Base-by-base conservation (phyloP, 2,888 invertebrate species). In the Arrhopalites spinosus region DNA sequence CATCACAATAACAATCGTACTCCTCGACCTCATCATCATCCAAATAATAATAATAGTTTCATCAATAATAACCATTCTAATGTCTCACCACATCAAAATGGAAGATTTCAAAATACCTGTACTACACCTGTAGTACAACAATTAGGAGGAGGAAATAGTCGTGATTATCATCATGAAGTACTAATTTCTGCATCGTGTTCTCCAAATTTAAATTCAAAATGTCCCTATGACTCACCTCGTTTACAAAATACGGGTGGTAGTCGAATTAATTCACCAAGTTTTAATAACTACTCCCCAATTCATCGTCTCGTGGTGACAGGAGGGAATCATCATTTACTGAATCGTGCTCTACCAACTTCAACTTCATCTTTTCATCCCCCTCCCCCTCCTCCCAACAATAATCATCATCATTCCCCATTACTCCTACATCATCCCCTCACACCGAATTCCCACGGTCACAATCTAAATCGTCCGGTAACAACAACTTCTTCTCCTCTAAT, bases 221-320 rank as follows among this genome's bases (percentile, higher is more conserved):
- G 50, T 50, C 50, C 50, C 17, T 72, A 70, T 45, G 78, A 77
- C 15, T 78, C 78, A 1, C 77, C 80, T 13, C 76, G 78, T 43
- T 25, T 78, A 15, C 50, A 50, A 17, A 45, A 45, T 45, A 68
- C 47, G 15, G 20, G 43, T 15, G 27, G 73, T n/a, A 76, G 71
- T 64, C 75, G 80, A 77, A 79, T 81, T 77, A 80, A 77, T 73
- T 81, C 80, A 63, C 82, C 82, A 11, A 80, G 81, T 77, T 82
- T 82, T 79, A 82, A 81, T 77, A 81, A 81, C 78, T 83, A 83
- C 71, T 83, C 83, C 8, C 83, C 83, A 20, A 83, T 83, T 68
- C 83, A 83, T 78, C 79, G 83, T 61, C 77, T 83, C 23, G 83
- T 81, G 59, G 83, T 83, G 73, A 82, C 81, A 30, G 80, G 81